Conservation (phyloP, 2,888 invertebrate species). For the Campoplex nolae region DNA sequence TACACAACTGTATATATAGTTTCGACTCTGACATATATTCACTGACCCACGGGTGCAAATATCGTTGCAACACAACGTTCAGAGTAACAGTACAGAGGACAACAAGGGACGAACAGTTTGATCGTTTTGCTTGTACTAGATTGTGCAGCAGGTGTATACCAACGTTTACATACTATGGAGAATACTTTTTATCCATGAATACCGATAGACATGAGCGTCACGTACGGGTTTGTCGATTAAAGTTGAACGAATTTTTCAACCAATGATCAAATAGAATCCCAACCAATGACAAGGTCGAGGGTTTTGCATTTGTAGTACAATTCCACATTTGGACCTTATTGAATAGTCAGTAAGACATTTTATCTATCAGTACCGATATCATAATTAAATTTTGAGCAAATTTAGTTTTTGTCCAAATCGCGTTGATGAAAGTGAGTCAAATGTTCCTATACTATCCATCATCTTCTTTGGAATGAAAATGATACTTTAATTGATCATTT, state of each 20-base stretch:
- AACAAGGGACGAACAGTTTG: slow-evolving; percentile 39
- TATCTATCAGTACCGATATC: not conserved
- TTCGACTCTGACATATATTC: slow-evolving; percentile 44
- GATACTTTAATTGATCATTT: not conserved
- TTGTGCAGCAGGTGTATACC: slow-evolving; percentile 48
- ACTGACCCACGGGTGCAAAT: slow-evolving; percentile 48
- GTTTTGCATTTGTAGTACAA: not conserved
- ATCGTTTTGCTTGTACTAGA: slow-evolving; percentile 44
- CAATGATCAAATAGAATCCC: not conserved
- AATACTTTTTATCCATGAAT: slow-evolving; percentile 36
- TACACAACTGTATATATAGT: not conserved
- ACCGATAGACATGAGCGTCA: not conserved
- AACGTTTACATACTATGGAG: slow-evolving; percentile 28
- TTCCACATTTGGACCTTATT: not conserved
- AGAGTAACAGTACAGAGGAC: slow-evolving; percentile 19
- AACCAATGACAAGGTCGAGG: not conserved
- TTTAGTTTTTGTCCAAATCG: not conserved
- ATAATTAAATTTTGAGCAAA: not conserved
- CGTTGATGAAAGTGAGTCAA: not conserved
- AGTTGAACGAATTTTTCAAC: not conserved
- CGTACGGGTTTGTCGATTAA: not conserved
- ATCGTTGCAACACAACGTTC: slow-evolving; percentile 19
- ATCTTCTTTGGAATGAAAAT: not conserved
- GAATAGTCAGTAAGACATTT: not conserved
- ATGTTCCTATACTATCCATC: too few relatives aligned